These are phyloP conservation scores for Thyatira batis DNA, from an alignment of 2,888 invertebrate species.

Conservation along the genomic window DNA sequence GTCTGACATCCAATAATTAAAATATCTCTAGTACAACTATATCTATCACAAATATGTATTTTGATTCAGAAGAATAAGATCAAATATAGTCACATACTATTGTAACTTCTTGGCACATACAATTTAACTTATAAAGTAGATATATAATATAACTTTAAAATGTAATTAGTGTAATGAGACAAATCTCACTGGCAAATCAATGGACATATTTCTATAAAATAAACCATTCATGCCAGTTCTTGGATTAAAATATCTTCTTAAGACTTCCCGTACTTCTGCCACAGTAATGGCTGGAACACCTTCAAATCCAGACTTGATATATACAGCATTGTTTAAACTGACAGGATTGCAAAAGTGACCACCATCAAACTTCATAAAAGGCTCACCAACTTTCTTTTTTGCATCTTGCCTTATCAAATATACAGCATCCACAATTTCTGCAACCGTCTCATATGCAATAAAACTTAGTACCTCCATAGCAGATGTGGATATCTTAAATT, in stretches of 20 bases:
- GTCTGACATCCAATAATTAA: too few species aligned
- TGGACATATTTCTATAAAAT: slow-evolving; percentile 73
- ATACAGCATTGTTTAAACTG: slow-evolving; percentile 81
- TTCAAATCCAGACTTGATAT: slow-evolving; percentile 83
- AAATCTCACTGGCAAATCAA: slow-evolving; percentile 64
- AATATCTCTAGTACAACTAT: too few species aligned
- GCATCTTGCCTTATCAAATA: slow-evolving; percentile 91
- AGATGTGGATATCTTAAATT: slow-evolving; percentile 82
- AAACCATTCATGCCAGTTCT: slow-evolving; percentile 81
- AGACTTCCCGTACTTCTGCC: slow-evolving; percentile 91
- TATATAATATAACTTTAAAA: background rate
- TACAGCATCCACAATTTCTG: slow-evolving; percentile 92
- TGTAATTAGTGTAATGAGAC: slow-evolving; percentile 37
- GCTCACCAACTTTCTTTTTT: slow-evolving; percentile 85
- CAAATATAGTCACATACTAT: too few species aligned
- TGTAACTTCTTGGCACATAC: background rate
- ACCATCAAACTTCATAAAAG: slow-evolving; percentile 85
- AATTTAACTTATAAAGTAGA: background rate
- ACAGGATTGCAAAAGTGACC: slow-evolving; percentile 85
- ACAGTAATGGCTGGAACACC: slow-evolving; percentile 88
- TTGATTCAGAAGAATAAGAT: too few species aligned
- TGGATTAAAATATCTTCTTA: slow-evolving; percentile 87
- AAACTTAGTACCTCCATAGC: slow-evolving; percentile 92
- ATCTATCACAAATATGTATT: too few species aligned
- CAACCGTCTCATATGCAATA: slow-evolving; percentile 94